phyloP scores from a whole-genome alignment of 1,140 invertebrate species.

The Glossosoma conforme region DNA sequence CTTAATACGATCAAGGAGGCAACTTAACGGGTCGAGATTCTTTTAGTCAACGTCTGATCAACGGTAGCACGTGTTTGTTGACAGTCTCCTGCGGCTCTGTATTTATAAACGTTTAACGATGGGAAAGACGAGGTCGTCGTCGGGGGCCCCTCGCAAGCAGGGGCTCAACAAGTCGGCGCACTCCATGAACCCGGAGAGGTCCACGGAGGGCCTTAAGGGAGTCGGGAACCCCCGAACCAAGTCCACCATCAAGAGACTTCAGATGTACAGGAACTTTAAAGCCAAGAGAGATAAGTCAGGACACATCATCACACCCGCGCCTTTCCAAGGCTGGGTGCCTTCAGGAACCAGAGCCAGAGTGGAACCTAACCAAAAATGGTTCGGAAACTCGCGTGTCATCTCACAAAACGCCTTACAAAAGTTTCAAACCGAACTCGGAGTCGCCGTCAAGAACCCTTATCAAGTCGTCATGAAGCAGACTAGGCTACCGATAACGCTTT shows the following conservation, averaged over 20 bases:
- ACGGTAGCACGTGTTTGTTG: too few species aligned
- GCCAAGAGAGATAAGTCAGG: conserved; percentile 86
- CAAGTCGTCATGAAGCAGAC: conserved; percentile 97
- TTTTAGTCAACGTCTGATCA: too few species aligned
- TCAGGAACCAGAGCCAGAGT: conserved; percentile 90
- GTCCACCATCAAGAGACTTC: conserved; percentile 90
- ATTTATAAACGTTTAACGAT: too few species aligned
- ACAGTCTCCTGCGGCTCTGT: too few species aligned
- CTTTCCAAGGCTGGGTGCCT: conserved; percentile 86
- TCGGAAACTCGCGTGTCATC: conserved; percentile 89
- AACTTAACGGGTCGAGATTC: too few species aligned
- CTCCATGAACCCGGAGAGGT: conserved; percentile 85
- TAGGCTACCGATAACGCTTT: conserved; percentile 86
- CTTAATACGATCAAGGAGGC: too few species aligned
- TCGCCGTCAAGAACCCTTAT: conserved; percentile 93
- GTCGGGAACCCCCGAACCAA: conserved; percentile 82
- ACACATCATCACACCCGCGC: conserved; percentile 90
- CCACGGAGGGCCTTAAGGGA: conserved; percentile 71
- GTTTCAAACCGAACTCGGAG: conserved; percentile 94
- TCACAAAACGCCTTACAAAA: conserved; percentile 92
- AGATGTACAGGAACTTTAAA: conserved; percentile 98
- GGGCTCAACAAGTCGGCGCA: conserved; percentile 74
- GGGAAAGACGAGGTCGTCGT: conserved; percentile 67
- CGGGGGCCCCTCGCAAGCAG: conserved; percentile 68
- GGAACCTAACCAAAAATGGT: conserved; percentile 98